Evolutionary conservation across 1,140 invertebrate genomes (phyloP).

Genomic region (Drosophila auraria): DNA sequence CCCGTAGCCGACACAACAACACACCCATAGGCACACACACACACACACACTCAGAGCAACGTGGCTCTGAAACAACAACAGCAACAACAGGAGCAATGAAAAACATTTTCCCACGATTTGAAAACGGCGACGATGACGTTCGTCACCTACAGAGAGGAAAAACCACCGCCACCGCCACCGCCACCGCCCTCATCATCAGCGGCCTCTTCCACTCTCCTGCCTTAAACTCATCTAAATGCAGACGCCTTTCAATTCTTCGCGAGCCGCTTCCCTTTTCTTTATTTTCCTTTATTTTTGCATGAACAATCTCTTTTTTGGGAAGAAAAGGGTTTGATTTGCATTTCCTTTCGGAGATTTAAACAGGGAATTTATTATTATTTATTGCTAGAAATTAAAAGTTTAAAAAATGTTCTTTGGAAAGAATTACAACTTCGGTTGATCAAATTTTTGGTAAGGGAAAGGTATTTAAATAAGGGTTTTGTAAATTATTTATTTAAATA

Average conservation of each 20-base stretch:
- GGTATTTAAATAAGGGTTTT: too few relatives aligned
- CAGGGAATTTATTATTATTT: conserved; percentile 1
- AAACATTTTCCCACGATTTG: conserved; percentile 71
- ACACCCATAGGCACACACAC: conserved; percentile 13
- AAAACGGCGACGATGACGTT: conserved; percentile 48
- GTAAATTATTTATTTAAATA: too few relatives aligned
- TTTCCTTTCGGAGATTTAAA: conserved; percentile 5
- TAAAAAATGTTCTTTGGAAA: too few relatives aligned
- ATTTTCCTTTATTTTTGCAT: conserved; percentile 6
- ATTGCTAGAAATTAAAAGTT: neutral
- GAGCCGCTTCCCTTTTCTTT: neutral
- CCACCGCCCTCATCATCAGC: conserved; percentile 13
- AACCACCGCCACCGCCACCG: neutral
- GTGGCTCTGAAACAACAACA: conserved; percentile 17
- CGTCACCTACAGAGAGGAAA: conserved; percentile 45
- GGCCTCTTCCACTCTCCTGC: neutral
- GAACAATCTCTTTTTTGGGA: conserved; percentile 27
- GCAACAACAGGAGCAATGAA: conserved; percentile 22
- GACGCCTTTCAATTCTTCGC: conserved; percentile 44
- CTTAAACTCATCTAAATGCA: conserved; percentile 40
- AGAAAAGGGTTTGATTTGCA: conserved; percentile 25
- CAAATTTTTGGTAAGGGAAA: too few relatives aligned
- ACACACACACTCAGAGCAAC: conserved; percentile 1
- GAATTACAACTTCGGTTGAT: too few relatives aligned
- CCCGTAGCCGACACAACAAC: conserved; percentile 42